A percentile compares a stretch with the other conserved stretches of the same genome.
Evolutionary conservation across 2,113 vertebrate genomes (phyloP).

Genomic region (Lanius ludovicianus): DNA sequence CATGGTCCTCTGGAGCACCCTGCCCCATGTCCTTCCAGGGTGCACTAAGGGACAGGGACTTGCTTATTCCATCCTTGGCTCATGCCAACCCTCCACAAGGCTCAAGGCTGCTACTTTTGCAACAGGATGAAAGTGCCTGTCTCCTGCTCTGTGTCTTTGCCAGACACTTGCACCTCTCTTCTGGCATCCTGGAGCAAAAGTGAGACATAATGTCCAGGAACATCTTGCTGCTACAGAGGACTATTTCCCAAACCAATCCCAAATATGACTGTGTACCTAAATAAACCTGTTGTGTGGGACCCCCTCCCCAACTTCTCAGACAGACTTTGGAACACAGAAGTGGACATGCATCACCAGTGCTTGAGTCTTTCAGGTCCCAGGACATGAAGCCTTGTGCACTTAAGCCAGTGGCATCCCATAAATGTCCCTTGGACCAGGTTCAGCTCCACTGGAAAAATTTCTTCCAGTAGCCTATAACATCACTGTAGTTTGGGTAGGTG

Average conservation of each 20-base stretch:
- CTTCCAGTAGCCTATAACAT: not conserved
- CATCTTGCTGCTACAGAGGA: not conserved
- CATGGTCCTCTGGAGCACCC: not conserved
- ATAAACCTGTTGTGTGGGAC: not conserved
- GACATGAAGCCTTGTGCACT: not conserved
- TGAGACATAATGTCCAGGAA: not conserved
- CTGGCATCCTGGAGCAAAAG: not conserved
- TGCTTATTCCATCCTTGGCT: not conserved
- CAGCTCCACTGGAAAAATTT: not conserved
- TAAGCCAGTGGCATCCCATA: no score
- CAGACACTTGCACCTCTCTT: not conserved
- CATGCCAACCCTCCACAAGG: not conserved
- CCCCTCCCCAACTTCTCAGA: fast-evolving
- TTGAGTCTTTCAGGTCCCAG: not conserved
- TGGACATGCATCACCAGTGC: fast-evolving
- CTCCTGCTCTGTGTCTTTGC: not conserved
- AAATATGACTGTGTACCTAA: not conserved
- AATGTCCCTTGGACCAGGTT: not conserved
- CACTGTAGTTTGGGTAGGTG: not conserved
- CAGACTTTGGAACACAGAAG: not conserved
- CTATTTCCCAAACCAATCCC: not conserved
- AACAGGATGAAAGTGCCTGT: not conserved
- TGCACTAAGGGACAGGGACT: not conserved
- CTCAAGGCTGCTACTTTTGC: not conserved
- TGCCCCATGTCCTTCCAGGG: not conserved